Percentiles rank a stretch among this genome's conserved stretches.
phyloP scores from a whole-genome alignment of 2,888 invertebrate species.

The Acrobasis consociella region DNA sequence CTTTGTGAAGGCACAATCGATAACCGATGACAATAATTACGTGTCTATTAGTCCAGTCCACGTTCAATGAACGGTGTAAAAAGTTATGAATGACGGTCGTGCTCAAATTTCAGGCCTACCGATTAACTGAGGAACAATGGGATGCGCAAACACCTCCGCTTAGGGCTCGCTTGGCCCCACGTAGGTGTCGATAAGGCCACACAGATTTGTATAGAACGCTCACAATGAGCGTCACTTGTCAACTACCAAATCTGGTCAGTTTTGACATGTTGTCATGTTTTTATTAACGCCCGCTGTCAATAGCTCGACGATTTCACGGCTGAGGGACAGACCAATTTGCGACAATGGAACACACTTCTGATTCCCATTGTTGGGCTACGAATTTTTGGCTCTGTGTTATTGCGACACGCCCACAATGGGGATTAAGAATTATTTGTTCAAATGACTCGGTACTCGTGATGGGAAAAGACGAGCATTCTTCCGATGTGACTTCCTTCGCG shows the following conservation, averaged over 20 bases:
- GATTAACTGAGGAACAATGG: conserved; percentile 71
- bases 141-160: conserved; percentile 63
- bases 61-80: conserved; percentile 35
- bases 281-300: conserved; percentile 76
- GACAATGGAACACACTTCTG: conserved; percentile 75
- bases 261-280: conserved; percentile 82
- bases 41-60: conserved; percentile 30
- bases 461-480: conserved; percentile 49
- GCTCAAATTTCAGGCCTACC: conserved; percentile 58
- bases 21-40: conserved; percentile 32
- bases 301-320: conserved; percentile 66
- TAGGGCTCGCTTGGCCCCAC: conserved; percentile 49
- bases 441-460: conserved; percentile 63
- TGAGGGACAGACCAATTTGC: conserved; percentile 73
- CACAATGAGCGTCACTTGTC: conserved; percentile 77
- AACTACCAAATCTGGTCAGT: conserved; percentile 77
- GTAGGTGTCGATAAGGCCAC: conserved; percentile 73
- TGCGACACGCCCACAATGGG: conserved; percentile 66
- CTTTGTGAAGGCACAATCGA: conserved; percentile 29
- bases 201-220: conserved; percentile 69
- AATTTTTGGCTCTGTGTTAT: conserved; percentile 71
- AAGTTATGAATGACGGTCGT: conserved; percentile 66
- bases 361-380: conserved; percentile 71
- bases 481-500: conserved; percentile 48
- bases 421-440: conserved; percentile 76